Base-by-base conservation (phyloP, 2,797 vertebrate species). In the Phoebastria nigripes region DNA sequence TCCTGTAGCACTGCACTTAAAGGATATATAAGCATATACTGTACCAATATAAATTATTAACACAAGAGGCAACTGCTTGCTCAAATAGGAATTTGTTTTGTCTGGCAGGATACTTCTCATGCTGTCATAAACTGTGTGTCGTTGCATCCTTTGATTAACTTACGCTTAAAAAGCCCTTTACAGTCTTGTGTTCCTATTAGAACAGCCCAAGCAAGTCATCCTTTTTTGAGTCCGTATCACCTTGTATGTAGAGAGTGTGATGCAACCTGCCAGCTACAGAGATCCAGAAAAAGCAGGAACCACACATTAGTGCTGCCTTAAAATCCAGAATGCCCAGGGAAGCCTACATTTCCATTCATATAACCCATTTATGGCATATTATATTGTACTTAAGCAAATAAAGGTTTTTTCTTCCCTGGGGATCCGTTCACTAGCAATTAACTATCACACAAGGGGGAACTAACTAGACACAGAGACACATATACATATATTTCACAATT, bases 341-440 rank as follows among this genome's bases (percentile, higher is more conserved):
- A 82, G 33, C 61, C 67, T 44, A 5, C 46, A 33, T 10, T 87
- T 85, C 92, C 71, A 61, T 44, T 56, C 87, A 26, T 24, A 62
- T 19, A 65, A 70, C 26, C 80, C 93, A 62, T 69, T 81, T 63
- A 52, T 14, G n/a, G 71, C 70, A 47, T 29, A 88, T 81, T 78
- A 74, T 35, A 71, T 81, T 94, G 61, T 83, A 88, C 78, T 96
- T 90, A 35, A 89, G 93, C 86, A 97, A 94, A 95, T 86, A 89
- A 94, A 90, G 25, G 25, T 58, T 87, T 88, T 42, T 70, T 49
- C 55, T 78, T 94, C 94, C 90, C 88, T 51, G 33, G 94, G 86
- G 93, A 96, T 71, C 83, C 81, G 78, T 87, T 96, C 81, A 9
- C 74, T 65, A 51, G 81, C 88, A 93, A 94, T 94, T 94, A 95